Conservation (phyloP, 2,888 invertebrate species). For the Drosophila neoperkinsi region DNA sequence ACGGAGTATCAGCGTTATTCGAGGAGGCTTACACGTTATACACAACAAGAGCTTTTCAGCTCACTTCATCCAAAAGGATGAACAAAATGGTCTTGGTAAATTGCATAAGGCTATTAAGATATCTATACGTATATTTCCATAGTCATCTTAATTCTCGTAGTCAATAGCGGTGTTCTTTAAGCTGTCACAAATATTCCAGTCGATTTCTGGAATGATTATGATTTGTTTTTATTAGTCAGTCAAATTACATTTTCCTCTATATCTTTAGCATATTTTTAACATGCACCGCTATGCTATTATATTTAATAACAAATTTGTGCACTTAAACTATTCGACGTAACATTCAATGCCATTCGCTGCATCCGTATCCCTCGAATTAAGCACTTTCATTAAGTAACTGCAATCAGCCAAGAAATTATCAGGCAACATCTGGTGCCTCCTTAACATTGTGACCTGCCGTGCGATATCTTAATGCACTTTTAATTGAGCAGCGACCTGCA, state of each 20-base stretch:
- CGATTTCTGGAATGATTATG: neutral
- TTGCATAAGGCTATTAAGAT: constrained; percentile 25
- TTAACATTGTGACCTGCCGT: constrained; percentile 60
- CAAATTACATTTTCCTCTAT: neutral
- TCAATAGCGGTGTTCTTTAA: constrained; percentile 3
- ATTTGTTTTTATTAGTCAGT: neutral
- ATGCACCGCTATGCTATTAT: neutral
- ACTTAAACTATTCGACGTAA: neutral
- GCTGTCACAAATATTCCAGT: neutral
- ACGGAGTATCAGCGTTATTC: constrained; percentile 71
- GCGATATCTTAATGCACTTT: constrained; percentile 74
- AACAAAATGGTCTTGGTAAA: constrained; percentile 12
- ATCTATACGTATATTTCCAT: neutral
- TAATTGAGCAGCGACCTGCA: constrained; percentile 67
- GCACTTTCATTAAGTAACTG: constrained; percentile 76
- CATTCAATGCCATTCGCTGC: constrained; percentile 35
- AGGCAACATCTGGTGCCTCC: constrained; percentile 55
- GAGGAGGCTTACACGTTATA: constrained; percentile 42
- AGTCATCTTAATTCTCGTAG: constrained; percentile 23
- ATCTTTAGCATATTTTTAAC: neutral
- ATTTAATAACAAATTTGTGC: constrained; percentile 18
- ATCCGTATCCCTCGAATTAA: constrained; percentile 52
- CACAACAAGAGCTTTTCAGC: constrained; percentile 58
- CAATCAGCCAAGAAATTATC: constrained; percentile 72
- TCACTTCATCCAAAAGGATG: constrained; percentile 26